These are phyloP conservation scores for Alosa sapidissima DNA, from an alignment of 2,797 vertebrate species.

Conservation along the genomic window DNA sequence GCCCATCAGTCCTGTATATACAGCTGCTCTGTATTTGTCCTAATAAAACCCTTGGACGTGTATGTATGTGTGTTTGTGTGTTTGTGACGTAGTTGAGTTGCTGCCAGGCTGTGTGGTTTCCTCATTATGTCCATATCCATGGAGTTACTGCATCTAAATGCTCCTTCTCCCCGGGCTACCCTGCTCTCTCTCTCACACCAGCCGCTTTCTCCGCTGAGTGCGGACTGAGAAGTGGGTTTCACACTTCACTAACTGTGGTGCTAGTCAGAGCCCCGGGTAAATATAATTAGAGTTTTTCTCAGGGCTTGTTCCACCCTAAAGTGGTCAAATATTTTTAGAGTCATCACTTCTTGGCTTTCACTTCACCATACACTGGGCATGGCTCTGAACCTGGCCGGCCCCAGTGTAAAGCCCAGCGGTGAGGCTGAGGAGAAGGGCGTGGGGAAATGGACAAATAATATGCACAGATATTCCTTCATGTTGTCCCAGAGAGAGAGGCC, in stretches of 20 bases:
- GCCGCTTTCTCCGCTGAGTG: not conserved
- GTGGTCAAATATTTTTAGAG: constrained; percentile 18
- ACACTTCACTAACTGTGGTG: not conserved
- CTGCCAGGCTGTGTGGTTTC: not conserved
- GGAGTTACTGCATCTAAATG: not conserved
- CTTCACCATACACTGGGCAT: not conserved
- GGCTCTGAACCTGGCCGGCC: not conserved
- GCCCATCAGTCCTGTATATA: not conserved
- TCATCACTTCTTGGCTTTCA: not conserved
- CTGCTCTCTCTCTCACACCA: not conserved
- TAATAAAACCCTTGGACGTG: not conserved
- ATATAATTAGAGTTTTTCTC: not conserved
- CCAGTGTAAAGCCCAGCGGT: not conserved
- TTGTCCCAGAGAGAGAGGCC: not conserved
- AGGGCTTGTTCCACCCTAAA: constrained; percentile 5
- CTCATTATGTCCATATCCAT: not conserved
- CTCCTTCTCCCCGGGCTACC: not conserved
- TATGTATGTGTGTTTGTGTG: not conserved
- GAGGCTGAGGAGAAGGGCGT: not conserved
- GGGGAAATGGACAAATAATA: not conserved
- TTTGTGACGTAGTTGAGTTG: not conserved
- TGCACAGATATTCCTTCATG: not conserved
- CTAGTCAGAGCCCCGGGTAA: not conserved
- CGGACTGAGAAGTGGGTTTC: constrained; percentile 8
- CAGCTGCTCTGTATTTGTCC: not conserved